Evolutionary conservation across 2,113 vertebrate genomes (phyloP), one percentile per base, ranked within the genome.

Genomic region (Hyperopisus bebe): DNA sequence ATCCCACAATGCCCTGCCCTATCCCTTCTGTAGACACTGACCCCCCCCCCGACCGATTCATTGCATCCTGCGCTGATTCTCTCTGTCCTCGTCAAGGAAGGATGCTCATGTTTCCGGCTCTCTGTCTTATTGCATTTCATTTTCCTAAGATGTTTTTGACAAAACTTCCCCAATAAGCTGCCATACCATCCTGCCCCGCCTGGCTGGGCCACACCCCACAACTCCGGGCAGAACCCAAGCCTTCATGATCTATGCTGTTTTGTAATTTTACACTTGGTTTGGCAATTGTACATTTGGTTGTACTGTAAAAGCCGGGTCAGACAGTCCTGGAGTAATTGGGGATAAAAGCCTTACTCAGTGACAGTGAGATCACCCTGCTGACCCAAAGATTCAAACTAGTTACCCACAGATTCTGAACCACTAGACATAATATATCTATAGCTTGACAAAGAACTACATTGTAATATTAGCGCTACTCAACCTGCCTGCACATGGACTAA

Each of bases 1-100:
- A 84, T 84, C 82, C 82, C 82, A 84, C 82, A 84, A 84, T 47
- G 82, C 82, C 44, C 21, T 82, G 35, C 77, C 47, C 82, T 44
- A 47, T 47, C 82, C 44, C 47, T 47, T 46, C 44, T 84, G 39
- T 24, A 47, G 44, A 44, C 39, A 9, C 82, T n/a, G 42, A 15
- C 77, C 2, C 3, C 80, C 17, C 3, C 82, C 39, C 24, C 17
- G 9, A 46, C 80, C 21, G 19, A 42, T 83, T 83, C 31, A 21
- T 39, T 83, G 80, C 44, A 83, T 83, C 44, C 80, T 42, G 44
- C 21, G 17, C 9, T n/a, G 24, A 35, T 84, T 24, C 44, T 47
- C 82, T 44, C 39, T 3, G 9, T 47, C 42, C 44, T n/a, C 44
- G 19, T 44, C 39, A 11, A 44, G 19, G 21, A n/a, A 42, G 24